Base-by-base conservation (phyloP, 2,797 vertebrate genomes). In the Peromyscus nudipes region DNA sequence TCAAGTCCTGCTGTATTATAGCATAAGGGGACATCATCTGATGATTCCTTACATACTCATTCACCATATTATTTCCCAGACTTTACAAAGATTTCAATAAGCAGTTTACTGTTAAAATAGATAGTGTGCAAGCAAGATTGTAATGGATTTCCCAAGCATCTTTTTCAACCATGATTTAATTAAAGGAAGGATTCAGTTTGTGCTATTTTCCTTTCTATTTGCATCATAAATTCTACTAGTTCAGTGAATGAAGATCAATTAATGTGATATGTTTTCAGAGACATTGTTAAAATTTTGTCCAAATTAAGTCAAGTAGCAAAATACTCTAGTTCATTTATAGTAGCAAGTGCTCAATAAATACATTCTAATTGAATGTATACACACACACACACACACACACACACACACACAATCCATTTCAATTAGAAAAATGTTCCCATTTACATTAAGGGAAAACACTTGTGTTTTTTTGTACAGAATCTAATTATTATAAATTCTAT, bases 31-130 rank as follows among this genome's bases (percentile, higher is more conserved):
- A 92, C 71, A 43, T 4, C 64, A 46, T 93, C 43, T 97, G 67
- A 10, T 91, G 34, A 95, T 95, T 97, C 89, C 57, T 84, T 6
- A 19, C 43, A 27, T 10, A 92, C n/a, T 31, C n/a, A 13, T 89
- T 82, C 12, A 67, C 90, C 96, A 76, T n/a, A 62, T 96, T 97
- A 97, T 81, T n/a, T 93, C 64, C 19, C 27, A 69, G 75, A 75
- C 10, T 89, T 64, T 94, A 14, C 79, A 94, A 97, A 60, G 91
- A 97, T 97, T 98, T 87, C 73, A 94, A 29, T 55, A 93, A 94
- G 40, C 16, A 91, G 8, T 52, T 97, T 34, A 71, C 31, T 97
- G 40, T 97, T 97, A 97, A 95, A 97, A 92, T 92, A 87, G 77
- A 65, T 85, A 89, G 16, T 52, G 6, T 52, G 17, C 49, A 64